Evolutionary conservation across 2,797 vertebrate species (phyloP).

Genomic region (Erethizon dorsatum): DNA sequence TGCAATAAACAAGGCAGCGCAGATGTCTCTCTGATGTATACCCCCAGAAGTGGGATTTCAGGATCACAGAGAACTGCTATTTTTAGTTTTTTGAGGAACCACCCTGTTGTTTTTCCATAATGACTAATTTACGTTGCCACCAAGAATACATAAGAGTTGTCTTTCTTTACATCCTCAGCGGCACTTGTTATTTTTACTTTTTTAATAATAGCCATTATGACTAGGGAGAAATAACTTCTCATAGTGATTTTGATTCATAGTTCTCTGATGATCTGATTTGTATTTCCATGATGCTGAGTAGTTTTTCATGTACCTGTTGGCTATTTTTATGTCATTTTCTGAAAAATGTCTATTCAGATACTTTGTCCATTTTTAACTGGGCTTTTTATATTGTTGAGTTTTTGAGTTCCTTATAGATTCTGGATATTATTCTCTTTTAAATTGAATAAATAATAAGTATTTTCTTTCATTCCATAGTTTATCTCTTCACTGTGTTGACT

Average conservation of each 20-base stretch:
- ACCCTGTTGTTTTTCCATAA: no score
- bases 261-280: neutral
- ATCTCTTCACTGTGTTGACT: no score
- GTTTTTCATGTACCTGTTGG: neutral
- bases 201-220: neutral
- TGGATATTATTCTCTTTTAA: no score
- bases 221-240: neutral
- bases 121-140: neutral
- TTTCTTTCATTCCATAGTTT: no score
- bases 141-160: neutral
- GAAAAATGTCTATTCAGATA: neutral
- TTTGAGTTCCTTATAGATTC: neutral
- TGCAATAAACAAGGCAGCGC: neutral
- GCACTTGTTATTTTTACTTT: neutral
- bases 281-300: neutral
- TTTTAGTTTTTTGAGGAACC: neutral
- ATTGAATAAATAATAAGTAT: neutral
- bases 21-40: no score
- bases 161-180: neutral
- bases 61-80: no score
- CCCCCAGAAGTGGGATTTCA: no score
- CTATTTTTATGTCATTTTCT: neutral
- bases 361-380: neutral
- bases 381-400: neutral
- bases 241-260: neutral